A percentile compares a stretch with the other conserved stretches of the same genome.
Evolutionary conservation across 2,113 vertebrate genomes (phyloP).

Genomic region (Plecturocebus donacophilus): DNA sequence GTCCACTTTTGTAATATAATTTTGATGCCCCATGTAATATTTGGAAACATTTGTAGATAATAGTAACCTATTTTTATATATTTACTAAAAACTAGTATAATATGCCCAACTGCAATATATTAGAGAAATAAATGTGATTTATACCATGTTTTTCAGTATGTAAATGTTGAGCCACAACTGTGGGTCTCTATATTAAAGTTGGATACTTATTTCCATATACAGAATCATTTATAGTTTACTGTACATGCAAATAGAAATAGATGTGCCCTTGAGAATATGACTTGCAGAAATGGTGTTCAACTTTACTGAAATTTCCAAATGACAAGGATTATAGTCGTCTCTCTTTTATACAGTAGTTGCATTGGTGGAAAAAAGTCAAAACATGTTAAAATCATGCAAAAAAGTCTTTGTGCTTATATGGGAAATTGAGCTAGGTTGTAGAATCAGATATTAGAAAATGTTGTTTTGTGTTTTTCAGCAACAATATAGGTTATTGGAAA

Average conservation of each 20-base stretch:
- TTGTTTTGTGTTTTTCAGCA: background rate
- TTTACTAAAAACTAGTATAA: background rate
- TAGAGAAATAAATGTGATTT: background rate
- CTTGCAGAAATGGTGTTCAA: background rate
- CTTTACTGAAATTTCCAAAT: background rate
- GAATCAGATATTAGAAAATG: background rate
- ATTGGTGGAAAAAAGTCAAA: background rate
- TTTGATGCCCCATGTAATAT: background rate
- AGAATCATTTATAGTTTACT: background rate
- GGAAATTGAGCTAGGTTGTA: background rate
- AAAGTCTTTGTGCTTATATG: background rate
- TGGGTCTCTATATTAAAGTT: background rate
- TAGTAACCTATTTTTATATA: background rate
- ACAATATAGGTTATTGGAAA: background rate
- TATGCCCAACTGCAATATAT: background rate
- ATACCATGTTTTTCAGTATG: background rate
- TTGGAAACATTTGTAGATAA: background rate
- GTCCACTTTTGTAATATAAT: background rate
- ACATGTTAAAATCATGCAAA: background rate
- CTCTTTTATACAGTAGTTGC: background rate
- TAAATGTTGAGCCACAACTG: background rate
- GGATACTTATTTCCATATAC: background rate
- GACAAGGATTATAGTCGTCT: background rate
- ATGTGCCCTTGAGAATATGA: background rate
- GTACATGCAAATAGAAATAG: background rate